phyloP scores from a whole-genome alignment of 2,113 vertebrate genomes.

The Poeciliopsis occidentalis region DNA sequence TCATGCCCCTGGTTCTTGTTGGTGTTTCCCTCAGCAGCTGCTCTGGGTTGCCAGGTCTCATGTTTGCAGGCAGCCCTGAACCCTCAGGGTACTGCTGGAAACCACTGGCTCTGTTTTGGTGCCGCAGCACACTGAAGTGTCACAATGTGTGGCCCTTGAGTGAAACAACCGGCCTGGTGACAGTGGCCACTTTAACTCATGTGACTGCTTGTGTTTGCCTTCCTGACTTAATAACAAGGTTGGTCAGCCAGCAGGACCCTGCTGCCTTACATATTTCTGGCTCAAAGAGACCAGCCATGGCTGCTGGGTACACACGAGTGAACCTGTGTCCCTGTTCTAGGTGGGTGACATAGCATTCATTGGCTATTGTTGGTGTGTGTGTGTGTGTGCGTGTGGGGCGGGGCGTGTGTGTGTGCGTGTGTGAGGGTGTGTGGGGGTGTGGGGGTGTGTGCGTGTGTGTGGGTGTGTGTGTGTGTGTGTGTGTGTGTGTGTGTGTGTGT shows the following conservation, averaged over 20 bases:
- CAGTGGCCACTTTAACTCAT: constrained; percentile 60
- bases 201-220: constrained; percentile 52
- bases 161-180: constrained; percentile 24
- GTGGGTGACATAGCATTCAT: constrained; percentile 40
- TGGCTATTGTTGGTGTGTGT: constrained; percentile 41
- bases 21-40: background rate
- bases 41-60: background rate
- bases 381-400: background rate
- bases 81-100: constrained; percentile 30
- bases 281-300: constrained; percentile 28
- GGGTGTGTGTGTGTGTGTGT: constrained; percentile 44
- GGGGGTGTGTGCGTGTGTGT: constrained; percentile 48
- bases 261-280: constrained; percentile 43
- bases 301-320: constrained; percentile 6
- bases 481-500: constrained; percentile 60
- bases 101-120: constrained; percentile 12
- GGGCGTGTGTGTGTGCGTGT: constrained; percentile 27
- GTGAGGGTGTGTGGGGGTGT: constrained; percentile 52
- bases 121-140: constrained; percentile 24
- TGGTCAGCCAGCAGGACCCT: constrained; percentile 59
- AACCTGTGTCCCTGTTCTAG: constrained; percentile 20
- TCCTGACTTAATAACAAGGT: constrained; percentile 66
- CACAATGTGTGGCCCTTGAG: constrained; percentile 35
- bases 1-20: background rate
- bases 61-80: constrained; percentile 5